Percentiles rank a stretch among this genome's conserved stretches.
Evolutionary conservation across 2,888 invertebrate species (phyloP).

Genomic region (Trichogramma evanescens): DNA sequence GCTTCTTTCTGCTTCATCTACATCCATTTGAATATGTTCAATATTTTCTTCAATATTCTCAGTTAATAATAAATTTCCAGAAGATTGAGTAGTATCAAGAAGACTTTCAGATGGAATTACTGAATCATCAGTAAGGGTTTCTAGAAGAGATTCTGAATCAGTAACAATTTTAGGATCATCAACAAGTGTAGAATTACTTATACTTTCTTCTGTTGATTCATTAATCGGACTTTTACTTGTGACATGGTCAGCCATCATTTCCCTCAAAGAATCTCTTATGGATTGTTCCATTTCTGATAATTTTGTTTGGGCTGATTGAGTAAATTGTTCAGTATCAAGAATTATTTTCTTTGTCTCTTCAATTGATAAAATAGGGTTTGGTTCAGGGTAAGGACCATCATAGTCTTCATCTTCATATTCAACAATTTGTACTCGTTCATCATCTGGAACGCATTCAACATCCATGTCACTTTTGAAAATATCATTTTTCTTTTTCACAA

Average conservation of each 20-base stretch:
- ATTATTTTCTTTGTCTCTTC: constrained; percentile 39
- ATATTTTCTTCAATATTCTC: background rate
- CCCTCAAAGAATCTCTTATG: constrained; percentile 34
- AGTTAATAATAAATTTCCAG: too few species aligned
- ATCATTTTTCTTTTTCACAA: constrained; percentile 17
- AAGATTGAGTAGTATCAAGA: too few species aligned
- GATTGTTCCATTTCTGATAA: constrained; percentile 36
- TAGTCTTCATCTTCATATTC: constrained; percentile 42
- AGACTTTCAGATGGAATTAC: background rate
- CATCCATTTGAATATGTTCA: background rate
- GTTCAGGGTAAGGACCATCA: constrained; percentile 40
- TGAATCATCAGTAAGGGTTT: constrained; percentile 17
- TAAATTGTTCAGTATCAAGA: constrained; percentile 30
- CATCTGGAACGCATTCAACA: constrained; percentile 37
- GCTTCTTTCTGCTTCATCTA: background rate
- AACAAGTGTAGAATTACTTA: background rate
- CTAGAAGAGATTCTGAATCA: constrained; percentile 11
- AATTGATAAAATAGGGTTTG: constrained; percentile 32
- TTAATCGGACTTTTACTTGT: constrained; percentile 8
- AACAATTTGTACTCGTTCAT: constrained; percentile 44
- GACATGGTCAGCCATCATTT: constrained; percentile 33
- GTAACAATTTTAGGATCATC: background rate
- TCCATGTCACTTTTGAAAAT: constrained; percentile 22
- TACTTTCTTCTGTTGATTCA: background rate
- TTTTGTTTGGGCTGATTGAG: constrained; percentile 28